A percentile compares a stretch with the other conserved stretches of the same genome.
Conservation (phyloP, 2,797 vertebrate genomes). For the Poeciliopsis infans region DNA sequence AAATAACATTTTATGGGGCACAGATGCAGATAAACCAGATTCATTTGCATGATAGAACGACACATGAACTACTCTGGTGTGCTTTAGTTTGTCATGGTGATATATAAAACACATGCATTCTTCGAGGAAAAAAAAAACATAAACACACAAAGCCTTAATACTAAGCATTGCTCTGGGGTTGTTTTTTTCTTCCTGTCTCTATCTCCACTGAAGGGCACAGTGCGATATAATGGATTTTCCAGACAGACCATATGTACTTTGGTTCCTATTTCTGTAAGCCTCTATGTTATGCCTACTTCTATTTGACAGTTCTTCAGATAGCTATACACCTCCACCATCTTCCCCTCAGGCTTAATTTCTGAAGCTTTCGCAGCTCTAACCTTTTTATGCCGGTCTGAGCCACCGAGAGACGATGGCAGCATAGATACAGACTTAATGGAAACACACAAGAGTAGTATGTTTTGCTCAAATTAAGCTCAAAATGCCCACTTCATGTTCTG, state of each 20-base stretch:
- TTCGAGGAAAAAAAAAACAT: neutral
- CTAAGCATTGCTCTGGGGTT: neutral
- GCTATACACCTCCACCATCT: constrained; percentile 23
- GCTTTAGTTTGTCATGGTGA: constrained; percentile 13
- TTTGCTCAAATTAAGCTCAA: neutral
- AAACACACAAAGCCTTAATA: constrained; percentile 21
- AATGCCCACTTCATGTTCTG: constrained; percentile 6
- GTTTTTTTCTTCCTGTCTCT: constrained; percentile 4
- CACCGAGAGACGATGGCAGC: neutral
- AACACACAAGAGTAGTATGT: constrained; percentile 12
- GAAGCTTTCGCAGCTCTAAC: constrained; percentile 48
- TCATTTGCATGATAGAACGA: neutral
- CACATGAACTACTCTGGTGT: neutral
- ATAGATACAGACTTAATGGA: neutral
- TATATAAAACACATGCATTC: constrained; percentile 19
- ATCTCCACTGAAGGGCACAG: constrained; percentile 20
- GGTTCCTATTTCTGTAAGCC: constrained; percentile 22
- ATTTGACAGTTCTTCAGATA: constrained; percentile 27
- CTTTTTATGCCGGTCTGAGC: constrained; percentile 39
- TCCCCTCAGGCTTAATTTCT: constrained; percentile 39
- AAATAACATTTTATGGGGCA: neutral
- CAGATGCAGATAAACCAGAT: neutral
- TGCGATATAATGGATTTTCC: constrained; percentile 30
- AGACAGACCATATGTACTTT: constrained; percentile 16
- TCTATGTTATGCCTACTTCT: neutral